A percentile compares a stretch with the other conserved stretches of the same genome.
Evolutionary conservation across 2,797 vertebrate species (phyloP).

Genomic region (Sorex maritimensis): DNA sequence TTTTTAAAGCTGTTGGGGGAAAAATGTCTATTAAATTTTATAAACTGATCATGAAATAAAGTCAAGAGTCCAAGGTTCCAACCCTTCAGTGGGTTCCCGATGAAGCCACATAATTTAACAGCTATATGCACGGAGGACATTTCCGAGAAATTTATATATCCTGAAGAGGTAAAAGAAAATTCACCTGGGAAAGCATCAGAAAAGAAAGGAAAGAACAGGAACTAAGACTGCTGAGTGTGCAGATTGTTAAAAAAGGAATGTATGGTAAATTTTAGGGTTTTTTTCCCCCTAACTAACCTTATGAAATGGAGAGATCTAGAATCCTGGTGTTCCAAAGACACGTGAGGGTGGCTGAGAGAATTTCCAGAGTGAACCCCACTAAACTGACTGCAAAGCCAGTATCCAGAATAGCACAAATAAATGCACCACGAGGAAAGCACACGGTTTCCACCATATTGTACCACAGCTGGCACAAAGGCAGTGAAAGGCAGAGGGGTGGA

Average conservation of each 20-base stretch:
- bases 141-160: not conserved
- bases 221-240: not conserved
- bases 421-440: not conserved
- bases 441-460: not conserved
- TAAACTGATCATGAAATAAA: conserved; percentile 44
- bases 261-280: too few relatives aligned
- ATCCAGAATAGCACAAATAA: not conserved
- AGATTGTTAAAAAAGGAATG: not conserved
- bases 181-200: conserved; percentile 54
- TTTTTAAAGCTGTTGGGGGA: not conserved
- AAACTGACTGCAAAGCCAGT: conserved; percentile 7
- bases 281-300: not conserved
- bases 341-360: conserved; percentile 9
- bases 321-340: conserved; percentile 16
- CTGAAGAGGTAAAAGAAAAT: conserved; percentile 65
- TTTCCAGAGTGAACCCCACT: conserved; percentile 19
- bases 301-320: not conserved
- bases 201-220: conserved; percentile 13
- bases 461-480: not conserved
- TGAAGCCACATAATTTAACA: conserved; percentile 13
- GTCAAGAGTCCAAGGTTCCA: not conserved
- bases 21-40: conserved; percentile 17
- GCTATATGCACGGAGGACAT: not conserved
- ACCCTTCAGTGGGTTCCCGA: not conserved
- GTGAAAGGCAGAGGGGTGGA: too few relatives aligned